phyloP scores from a whole-genome alignment of 2,113 vertebrate genomes.

The Mixornis gularis region DNA sequence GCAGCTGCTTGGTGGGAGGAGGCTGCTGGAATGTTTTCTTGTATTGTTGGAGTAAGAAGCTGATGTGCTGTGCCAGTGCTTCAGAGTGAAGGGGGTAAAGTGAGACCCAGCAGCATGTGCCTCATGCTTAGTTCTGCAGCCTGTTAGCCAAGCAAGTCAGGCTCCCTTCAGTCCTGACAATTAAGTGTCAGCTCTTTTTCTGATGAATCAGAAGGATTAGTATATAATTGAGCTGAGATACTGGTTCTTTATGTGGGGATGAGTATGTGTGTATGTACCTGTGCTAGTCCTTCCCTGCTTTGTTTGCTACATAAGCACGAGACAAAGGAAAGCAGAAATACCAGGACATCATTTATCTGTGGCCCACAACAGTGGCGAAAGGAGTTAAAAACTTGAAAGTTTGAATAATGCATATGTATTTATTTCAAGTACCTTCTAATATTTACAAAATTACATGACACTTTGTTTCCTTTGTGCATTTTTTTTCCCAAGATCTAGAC shows the following conservation, averaged over 20 bases:
- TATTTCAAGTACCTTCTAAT: slow-evolving; percentile 47
- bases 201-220: not conserved
- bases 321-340: not conserved
- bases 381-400: slow-evolving; percentile 4
- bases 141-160: not conserved
- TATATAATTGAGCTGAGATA: not conserved
- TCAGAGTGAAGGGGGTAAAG: not conserved
- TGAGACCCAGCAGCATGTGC: rapidly evolving
- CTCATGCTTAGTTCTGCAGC: not conserved
- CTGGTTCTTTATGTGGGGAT: not conserved
- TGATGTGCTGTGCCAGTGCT: not conserved
- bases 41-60: not conserved
- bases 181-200: not conserved
- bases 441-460: slow-evolving; percentile 60
- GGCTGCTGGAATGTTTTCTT: not conserved
- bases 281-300: not conserved
- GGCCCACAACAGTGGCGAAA: not conserved
- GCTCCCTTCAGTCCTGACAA: not conserved
- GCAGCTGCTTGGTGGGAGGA: not conserved
- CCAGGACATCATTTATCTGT: not conserved
- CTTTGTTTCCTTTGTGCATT: slow-evolving; percentile 51
- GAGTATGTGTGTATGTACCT: not conserved
- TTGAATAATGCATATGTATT: slow-evolving; percentile 43
- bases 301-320: not conserved
- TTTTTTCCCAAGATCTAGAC: slow-evolving; percentile 43